phyloP scores from a whole-genome alignment of 35 echinoderm and acorn worm species.

The Chiridota heheva region DNA sequence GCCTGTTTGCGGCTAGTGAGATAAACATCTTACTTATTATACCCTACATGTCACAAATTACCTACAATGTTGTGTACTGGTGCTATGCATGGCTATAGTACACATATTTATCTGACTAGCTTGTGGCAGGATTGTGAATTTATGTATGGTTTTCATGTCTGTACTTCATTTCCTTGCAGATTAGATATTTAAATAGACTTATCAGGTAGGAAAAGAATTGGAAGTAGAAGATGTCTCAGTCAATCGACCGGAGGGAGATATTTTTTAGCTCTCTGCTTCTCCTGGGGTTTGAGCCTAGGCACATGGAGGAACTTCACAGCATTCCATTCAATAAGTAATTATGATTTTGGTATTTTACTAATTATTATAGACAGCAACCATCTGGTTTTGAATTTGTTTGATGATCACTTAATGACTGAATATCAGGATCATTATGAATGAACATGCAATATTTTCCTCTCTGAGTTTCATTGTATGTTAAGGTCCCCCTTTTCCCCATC shows the following conservation, averaged over 20 bases:
- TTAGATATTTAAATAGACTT: too few species aligned
- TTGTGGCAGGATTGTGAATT: too few species aligned
- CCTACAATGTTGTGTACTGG: too few species aligned
- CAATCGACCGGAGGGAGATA: slow-evolving; percentile 55
- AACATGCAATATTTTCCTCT: background rate
- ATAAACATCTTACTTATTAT: too few species aligned
- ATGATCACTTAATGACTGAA: background rate
- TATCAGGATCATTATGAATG: background rate
- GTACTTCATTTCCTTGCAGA: too few species aligned
- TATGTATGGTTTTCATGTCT: too few species aligned
- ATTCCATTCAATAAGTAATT: slow-evolving; percentile 90
- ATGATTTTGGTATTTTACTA: background rate
- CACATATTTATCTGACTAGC: too few species aligned
- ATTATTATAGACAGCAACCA: background rate
- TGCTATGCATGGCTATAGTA: too few species aligned
- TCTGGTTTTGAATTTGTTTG: background rate
- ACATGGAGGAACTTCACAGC: slow-evolving; percentile 64
- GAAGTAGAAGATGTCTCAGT: background rate
- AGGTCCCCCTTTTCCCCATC: background rate
- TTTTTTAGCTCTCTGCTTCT: slow-evolving; percentile 76
- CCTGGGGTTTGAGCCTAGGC: slow-evolving; percentile 78
- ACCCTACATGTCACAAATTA: too few species aligned
- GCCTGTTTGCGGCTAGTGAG: too few species aligned
- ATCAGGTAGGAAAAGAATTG: too few species aligned
- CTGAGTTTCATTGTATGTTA: background rate